Percentiles rank a stretch among this genome's conserved stretches.
Conservation (phyloP, 2,113 vertebrate genomes). For the Acanthisitta chloris region DNA sequence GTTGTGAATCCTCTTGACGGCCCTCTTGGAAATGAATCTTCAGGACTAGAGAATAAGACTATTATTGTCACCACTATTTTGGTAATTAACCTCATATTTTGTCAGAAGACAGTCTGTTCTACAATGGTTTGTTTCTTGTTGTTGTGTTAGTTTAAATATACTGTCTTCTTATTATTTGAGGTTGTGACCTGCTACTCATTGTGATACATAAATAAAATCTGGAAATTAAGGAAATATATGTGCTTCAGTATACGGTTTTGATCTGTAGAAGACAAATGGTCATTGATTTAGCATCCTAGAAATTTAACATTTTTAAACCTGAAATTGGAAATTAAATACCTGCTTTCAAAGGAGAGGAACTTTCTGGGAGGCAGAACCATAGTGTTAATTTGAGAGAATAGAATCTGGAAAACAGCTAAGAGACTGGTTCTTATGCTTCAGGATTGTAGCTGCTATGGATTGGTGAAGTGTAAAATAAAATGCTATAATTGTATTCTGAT, state of each 20-base stretch:
- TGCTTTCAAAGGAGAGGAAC: not conserved
- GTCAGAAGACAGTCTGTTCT: conserved; percentile 17
- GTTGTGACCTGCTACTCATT: not conserved
- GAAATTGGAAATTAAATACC: not conserved
- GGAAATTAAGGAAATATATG: not conserved
- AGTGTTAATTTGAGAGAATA: not conserved
- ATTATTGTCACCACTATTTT: conserved; percentile 98
- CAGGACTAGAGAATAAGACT: conserved; percentile 96
- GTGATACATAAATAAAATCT: not conserved
- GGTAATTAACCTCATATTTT: conserved; percentile 81
- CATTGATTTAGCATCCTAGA: not conserved
- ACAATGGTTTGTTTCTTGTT: not conserved
- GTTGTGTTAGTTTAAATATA: not conserved
- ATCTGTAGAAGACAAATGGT: not conserved
- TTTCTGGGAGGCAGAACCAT: not conserved
- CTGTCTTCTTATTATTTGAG: not conserved
- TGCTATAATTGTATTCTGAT: not conserved
- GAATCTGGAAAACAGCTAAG: not conserved
- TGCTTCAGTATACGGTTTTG: not conserved
- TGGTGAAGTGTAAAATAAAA: not conserved
- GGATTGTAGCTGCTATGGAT: not conserved
- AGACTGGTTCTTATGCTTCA: not conserved
- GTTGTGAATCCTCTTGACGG: conserved; percentile 92
- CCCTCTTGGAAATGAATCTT: conserved; percentile 88
- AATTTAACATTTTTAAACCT: not conserved